phyloP scores from a whole-genome alignment of 2,797 vertebrate genomes.

The Dendrocincla fuliginosa region DNA sequence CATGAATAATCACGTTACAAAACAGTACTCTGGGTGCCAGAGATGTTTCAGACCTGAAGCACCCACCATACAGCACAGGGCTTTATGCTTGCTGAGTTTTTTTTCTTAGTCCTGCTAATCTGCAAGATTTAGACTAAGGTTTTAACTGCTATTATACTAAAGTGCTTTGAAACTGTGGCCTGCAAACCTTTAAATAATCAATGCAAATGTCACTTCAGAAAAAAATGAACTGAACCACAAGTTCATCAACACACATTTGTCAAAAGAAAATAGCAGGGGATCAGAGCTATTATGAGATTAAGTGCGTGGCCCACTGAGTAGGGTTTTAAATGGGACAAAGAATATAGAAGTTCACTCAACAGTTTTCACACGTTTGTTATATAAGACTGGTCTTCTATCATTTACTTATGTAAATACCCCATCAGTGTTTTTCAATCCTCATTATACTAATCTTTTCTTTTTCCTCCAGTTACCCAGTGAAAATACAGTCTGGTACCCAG shows the following conservation, averaged over 20 bases:
- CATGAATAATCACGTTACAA: not conserved
- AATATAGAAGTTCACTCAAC: slow-evolving; percentile 80
- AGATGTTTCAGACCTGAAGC: slow-evolving; percentile 29
- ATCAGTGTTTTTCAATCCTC: slow-evolving; percentile 66
- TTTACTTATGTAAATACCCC: slow-evolving; percentile 82
- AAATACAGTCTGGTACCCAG: not conserved
- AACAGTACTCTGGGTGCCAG: not conserved
- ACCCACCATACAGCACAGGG: slow-evolving; percentile 1
- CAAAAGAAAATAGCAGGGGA: slow-evolving; percentile 84
- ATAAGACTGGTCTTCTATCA: slow-evolving; percentile 73
- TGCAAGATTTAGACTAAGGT: slow-evolving; percentile 58
- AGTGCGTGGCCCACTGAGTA: slow-evolving; percentile 80
- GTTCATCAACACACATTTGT: slow-evolving; percentile 74
- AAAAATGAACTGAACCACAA: slow-evolving; percentile 69
- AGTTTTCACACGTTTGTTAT: slow-evolving; percentile 81
- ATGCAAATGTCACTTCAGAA: slow-evolving; percentile 69
- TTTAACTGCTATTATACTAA: slow-evolving; percentile 70
- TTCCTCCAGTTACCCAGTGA: slow-evolving; percentile 19
- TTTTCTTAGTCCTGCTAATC: slow-evolving; percentile 41
- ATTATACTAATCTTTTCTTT: slow-evolving; percentile 41
- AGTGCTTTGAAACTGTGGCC: slow-evolving; percentile 63
- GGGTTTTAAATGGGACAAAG: slow-evolving; percentile 82
- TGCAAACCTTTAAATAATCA: slow-evolving; percentile 73
- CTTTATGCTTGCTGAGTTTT: slow-evolving; percentile 30
- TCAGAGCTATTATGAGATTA: slow-evolving; percentile 90